A percentile compares a stretch with the other conserved stretches of the same genome.
Evolutionary conservation across 2,888 invertebrate genomes (phyloP).

Genomic region (Suillia variegata): DNA sequence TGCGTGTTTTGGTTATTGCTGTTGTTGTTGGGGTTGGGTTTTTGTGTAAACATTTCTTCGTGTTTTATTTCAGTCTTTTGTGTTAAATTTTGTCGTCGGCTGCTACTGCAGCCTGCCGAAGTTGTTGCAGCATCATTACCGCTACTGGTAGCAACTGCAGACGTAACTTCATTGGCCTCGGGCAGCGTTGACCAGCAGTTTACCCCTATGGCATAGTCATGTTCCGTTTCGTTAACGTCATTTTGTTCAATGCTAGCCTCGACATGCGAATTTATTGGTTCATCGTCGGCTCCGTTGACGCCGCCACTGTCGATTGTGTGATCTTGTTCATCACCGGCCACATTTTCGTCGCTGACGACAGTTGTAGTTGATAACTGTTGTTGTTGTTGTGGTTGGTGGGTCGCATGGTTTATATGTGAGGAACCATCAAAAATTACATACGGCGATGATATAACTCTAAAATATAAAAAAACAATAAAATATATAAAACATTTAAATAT

Average conservation of each 20-base stretch:
- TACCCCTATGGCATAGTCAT: slow-evolving; percentile 16
- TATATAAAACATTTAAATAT: too few species aligned
- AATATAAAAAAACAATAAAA: too few species aligned
- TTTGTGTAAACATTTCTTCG: slow-evolving; percentile 26
- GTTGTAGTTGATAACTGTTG: slow-evolving; percentile 9
- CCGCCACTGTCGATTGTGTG: slow-evolving; percentile 12
- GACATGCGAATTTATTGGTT: not conserved
- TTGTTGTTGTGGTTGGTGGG: slow-evolving; percentile 4
- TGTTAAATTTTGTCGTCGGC: not conserved
- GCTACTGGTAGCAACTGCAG: not conserved
- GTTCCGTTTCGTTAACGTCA: slow-evolving; percentile 2
- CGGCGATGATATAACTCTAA: slow-evolving; percentile 10
- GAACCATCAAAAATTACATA: too few species aligned
- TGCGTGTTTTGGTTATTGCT: not conserved
- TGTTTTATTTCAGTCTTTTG: slow-evolving; percentile 33
- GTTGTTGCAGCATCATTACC: not conserved
- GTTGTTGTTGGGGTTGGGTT: not conserved
- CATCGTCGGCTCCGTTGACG: not conserved
- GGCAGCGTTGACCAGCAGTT: slow-evolving; percentile 17
- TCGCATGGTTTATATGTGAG: slow-evolving; percentile 13
- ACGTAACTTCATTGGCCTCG: not conserved
- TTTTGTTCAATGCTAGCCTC: not conserved
- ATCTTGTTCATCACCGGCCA: slow-evolving; percentile 5
- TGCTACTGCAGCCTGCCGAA: not conserved
- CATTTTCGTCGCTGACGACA: not conserved